Conservation (phyloP, 2,888 invertebrate genomes). For the Dinocampus coccinellae region DNA sequence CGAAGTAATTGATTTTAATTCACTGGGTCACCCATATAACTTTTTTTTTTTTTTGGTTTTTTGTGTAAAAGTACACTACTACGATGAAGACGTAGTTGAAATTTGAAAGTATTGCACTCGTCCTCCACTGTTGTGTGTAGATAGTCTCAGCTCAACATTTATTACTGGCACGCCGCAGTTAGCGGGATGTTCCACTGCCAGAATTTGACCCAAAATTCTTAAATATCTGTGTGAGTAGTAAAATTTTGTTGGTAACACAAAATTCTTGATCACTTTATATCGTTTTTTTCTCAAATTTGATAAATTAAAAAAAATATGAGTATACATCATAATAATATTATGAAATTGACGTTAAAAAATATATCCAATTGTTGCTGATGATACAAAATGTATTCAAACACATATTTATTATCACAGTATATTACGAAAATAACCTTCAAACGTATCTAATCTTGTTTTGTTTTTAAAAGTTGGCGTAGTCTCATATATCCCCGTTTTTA, state of each 20-base stretch:
- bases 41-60: too few relatives aligned
- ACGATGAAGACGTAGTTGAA: not conserved
- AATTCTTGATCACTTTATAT: slow-evolving; percentile 5
- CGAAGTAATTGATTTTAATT: too few relatives aligned
- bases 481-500: not conserved
- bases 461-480: not conserved
- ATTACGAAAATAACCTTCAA: slow-evolving; percentile 13
- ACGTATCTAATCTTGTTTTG: slow-evolving; percentile 9
- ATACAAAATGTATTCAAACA: not conserved
- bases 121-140: slow-evolving; percentile 19
- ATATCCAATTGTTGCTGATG: not conserved
- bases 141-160: slow-evolving; percentile 42
- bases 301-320: too few relatives aligned
- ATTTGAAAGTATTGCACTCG: not conserved
- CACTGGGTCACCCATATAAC: too few relatives aligned
- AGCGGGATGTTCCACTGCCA: slow-evolving; percentile 38
- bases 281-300: not conserved
- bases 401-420: not conserved
- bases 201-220: slow-evolving; percentile 33
- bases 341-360: not conserved
- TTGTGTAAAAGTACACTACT: not conserved
- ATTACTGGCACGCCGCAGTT: slow-evolving; percentile 47
- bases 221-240: slow-evolving; percentile 35
- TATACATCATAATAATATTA: too few relatives aligned
- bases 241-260: slow-evolving; percentile 39